Conservation (phyloP, 2,888 invertebrate species). For the Agriopis leucophaearia region DNA sequence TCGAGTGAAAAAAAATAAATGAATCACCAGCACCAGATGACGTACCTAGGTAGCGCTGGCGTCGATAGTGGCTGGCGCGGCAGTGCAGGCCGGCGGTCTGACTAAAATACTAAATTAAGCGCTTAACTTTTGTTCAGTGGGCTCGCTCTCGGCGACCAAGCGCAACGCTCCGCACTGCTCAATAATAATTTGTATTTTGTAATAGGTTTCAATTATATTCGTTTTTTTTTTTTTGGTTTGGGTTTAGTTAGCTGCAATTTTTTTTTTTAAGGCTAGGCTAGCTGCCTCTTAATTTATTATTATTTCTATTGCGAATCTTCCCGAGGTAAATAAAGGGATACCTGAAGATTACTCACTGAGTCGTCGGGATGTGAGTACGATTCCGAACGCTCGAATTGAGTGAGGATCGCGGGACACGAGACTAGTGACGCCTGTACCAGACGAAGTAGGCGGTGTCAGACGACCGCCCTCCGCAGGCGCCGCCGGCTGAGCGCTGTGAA, state of each 20-base stretch:
- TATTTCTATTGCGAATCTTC: slow-evolving; percentile 40
- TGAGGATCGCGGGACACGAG: slow-evolving; percentile 81
- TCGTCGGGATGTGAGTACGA: slow-evolving; percentile 53
- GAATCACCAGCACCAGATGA: slow-evolving; percentile 26
- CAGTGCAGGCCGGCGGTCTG: slow-evolving; percentile 21
- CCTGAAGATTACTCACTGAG: slow-evolving; percentile 67
- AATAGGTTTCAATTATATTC: background rate
- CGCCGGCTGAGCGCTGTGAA: slow-evolving; percentile 73
- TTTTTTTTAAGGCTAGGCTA: background rate
- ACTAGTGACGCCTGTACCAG: slow-evolving; percentile 84
- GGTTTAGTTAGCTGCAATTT: background rate
- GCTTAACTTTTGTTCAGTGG: slow-evolving; percentile 56
- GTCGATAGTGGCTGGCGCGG: slow-evolving; percentile 11
- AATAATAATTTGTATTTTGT: background rate
- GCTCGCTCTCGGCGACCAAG: slow-evolving; percentile 60
- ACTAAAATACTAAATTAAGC: slow-evolving; percentile 11
- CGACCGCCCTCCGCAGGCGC: slow-evolving; percentile 84
- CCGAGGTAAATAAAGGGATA: slow-evolving; percentile 43
- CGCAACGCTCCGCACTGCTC: slow-evolving; percentile 53
- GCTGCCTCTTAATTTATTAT: slow-evolving; percentile 17
- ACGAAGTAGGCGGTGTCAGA: slow-evolving; percentile 85
- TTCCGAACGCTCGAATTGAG: slow-evolving; percentile 57
- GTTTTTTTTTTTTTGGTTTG: background rate
- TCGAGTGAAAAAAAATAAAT: no score
- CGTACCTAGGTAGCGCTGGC: slow-evolving; percentile 20